phyloP scores from a whole-genome alignment of 2,888 invertebrate species.

The Thyatira batis region DNA sequence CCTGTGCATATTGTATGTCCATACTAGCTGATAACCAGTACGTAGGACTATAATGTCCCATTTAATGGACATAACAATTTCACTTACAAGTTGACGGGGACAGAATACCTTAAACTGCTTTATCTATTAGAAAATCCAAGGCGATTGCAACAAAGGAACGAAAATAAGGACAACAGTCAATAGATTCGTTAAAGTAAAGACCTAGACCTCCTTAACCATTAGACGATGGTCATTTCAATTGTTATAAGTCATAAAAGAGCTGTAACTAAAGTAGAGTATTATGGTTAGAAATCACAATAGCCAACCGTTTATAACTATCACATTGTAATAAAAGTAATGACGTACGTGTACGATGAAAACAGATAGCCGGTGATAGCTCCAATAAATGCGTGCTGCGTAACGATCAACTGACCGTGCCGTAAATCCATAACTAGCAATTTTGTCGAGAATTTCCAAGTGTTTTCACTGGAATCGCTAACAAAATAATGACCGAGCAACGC shows the following conservation, averaged over 20 bases:
- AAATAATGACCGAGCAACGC: constrained; percentile 64
- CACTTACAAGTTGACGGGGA: constrained; percentile 3
- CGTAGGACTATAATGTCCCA: constrained; percentile 18
- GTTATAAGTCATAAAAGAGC: not conserved
- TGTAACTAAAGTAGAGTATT: not conserved
- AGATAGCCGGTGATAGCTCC: constrained; percentile 44
- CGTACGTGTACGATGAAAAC: constrained; percentile 31
- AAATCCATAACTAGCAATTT: constrained; percentile 65
- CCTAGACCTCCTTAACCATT: not conserved
- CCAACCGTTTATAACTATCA: constrained; percentile 11
- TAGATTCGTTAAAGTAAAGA: not conserved
- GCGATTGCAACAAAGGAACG: not conserved
- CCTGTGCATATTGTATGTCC: constrained; percentile 44
- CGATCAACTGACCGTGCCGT: constrained; percentile 40
- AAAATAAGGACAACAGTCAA: not conserved
- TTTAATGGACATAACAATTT: constrained; percentile 23
- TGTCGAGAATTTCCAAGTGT: constrained; percentile 64
- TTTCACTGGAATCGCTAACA: constrained; percentile 72
- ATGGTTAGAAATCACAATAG: constrained; percentile 8
- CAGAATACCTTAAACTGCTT: constrained; percentile 3
- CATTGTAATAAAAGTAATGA: constrained; percentile 29
- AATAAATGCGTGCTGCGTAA: constrained; percentile 43
- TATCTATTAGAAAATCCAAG: not conserved
- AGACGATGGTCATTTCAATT: not conserved
- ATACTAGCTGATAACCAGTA: constrained; percentile 33